Base-by-base conservation (phyloP, 2,888 invertebrate genomes). In the Incurvaria masculella region DNA sequence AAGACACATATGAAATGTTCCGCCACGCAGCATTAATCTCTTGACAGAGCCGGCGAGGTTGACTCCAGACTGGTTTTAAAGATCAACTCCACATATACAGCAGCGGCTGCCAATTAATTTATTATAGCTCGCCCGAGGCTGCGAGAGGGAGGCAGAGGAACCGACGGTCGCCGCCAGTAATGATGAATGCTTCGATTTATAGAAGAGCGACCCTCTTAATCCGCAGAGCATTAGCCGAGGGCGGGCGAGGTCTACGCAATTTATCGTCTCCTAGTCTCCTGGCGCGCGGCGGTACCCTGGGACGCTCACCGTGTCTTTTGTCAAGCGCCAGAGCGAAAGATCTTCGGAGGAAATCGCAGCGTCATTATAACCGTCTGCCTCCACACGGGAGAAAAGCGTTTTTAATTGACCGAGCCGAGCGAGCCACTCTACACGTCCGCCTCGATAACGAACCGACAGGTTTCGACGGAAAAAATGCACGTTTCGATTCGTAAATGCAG, bases 191-290 rank as follows among this genome's bases (percentile, higher is more conserved):
- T 14, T 33, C 33, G 33, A 33, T 33, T 33, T 33, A 33, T 3
- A 33, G 14, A 33, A n/a, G n/a, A n/a, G n/a, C 63, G 62, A 60
- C 62, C 63, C 61, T 66, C 42, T 59, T 62, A 71, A 71, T 72
- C 69, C 66, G 65, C 45, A 4, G 47, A 58, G 68, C 61, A 67
- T 70, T 68, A 68, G 62, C 63, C 61, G 61, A 63, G 61, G 65
- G 64, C 64, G 61, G 61, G 55, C 62, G 61, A 63, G 62, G 64
- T 56, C 53, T 23, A 53, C 54, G 61, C 59, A 65, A 70, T 72
- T 70, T 70, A 71, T 69, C 59, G 65, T 61, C 3, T 33, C 14
- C 33, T 11, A n/a, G 33, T 33, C 8, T n/a, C 23, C 5, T 4
- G 5, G 5, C 5, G 23, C 23, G 5, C 10, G n/a, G n/a, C 14